Conservation (phyloP, 2,888 invertebrate species). For the Linnaemya vulpina region DNA sequence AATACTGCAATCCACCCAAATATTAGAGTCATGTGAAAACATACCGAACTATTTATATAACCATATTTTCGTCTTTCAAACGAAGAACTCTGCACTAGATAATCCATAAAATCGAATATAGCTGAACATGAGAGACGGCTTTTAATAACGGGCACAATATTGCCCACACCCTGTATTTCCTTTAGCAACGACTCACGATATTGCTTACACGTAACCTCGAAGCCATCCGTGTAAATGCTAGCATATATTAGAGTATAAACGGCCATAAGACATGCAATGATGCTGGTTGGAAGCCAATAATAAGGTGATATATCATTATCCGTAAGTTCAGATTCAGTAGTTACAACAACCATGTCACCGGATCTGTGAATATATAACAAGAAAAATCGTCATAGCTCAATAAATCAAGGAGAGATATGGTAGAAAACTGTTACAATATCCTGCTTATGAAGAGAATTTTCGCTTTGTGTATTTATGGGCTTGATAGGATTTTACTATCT, state of each 20-base stretch:
- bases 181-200: conserved; percentile 88
- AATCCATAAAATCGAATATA: conserved; percentile 93
- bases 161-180: conserved; percentile 82
- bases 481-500: too few species aligned
- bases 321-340: conserved; percentile 85
- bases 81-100: conserved; percentile 87
- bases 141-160: conserved; percentile 82
- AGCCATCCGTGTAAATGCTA: conserved; percentile 88
- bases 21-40: conserved; percentile 87
- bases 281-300: conserved; percentile 88
- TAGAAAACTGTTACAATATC: too few species aligned
- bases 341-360: conserved; percentile 87
- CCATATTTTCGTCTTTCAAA: conserved; percentile 87
- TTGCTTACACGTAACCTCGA: conserved; percentile 89
- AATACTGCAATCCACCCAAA: conserved; percentile 86
- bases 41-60: conserved; percentile 88
- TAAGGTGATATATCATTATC: conserved; percentile 86
- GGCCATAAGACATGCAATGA: conserved; percentile 86
- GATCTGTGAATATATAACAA: conserved; percentile 83
- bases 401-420: too few species aligned
- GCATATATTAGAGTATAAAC: conserved; percentile 88
- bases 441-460: too few species aligned
- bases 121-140: conserved; percentile 88
- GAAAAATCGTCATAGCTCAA: not conserved
- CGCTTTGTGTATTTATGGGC: too few species aligned